Percentiles rank a stretch among this genome's conserved stretches.
Conservation (phyloP, 2,113 vertebrate species). For the Nyctibius bracteatus region DNA sequence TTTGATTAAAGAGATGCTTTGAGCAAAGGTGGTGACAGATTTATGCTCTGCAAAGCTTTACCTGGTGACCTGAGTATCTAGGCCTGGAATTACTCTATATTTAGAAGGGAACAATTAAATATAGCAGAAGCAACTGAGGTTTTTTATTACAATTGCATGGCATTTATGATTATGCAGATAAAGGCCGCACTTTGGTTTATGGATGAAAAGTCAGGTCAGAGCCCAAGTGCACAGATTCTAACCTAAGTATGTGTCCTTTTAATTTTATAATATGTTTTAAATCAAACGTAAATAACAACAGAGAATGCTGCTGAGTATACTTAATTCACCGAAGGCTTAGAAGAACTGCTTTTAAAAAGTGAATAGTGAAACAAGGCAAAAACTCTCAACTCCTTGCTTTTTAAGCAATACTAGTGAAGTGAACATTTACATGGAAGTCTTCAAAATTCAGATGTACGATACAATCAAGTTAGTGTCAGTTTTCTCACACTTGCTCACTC, state of each 20-base stretch:
- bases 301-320: background rate
- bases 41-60: conserved; percentile 34
- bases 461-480: background rate
- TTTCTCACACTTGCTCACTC: background rate
- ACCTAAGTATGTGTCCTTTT: background rate
- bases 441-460: background rate
- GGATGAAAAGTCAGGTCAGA: background rate
- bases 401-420: background rate
- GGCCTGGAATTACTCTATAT: conserved; percentile 14
- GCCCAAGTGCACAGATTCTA: background rate
- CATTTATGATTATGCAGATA: conserved; percentile 2
- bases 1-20: conserved; percentile 46
- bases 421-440: background rate
- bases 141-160: background rate
- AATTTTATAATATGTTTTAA: background rate
- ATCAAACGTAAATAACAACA: background rate
- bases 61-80: conserved; percentile 34
- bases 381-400: background rate
- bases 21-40: conserved; percentile 21
- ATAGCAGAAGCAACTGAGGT: background rate
- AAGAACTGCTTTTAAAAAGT: background rate
- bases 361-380: background rate
- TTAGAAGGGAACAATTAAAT: conserved; percentile 12
- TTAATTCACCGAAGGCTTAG: background rate
- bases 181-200: background rate